Percentiles rank a stretch among this genome's conserved stretches.
Evolutionary conservation across 2,888 invertebrate genomes (phyloP).

Genomic region (Hyles lineata): DNA sequence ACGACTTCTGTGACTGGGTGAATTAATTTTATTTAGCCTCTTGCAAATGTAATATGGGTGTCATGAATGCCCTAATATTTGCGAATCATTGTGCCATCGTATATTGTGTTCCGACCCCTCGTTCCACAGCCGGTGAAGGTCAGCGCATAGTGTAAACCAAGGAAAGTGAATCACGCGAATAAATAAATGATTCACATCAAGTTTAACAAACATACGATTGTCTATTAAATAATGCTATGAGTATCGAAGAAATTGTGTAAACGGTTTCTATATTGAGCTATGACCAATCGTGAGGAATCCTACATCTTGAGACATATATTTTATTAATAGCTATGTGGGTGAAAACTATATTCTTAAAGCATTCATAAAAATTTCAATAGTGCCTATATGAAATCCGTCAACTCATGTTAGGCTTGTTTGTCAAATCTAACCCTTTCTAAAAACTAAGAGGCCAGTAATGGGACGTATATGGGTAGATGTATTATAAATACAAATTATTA

Average conservation of each 20-base stretch:
- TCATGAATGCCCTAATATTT: background rate
- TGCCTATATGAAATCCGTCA: background rate
- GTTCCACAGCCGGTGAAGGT: background rate
- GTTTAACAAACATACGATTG: constrained; percentile 22
- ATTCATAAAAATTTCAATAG: no score
- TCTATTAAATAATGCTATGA: constrained; percentile 14
- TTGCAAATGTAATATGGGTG: background rate
- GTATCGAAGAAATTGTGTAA: background rate
- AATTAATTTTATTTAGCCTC: no score
- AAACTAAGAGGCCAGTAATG: no score
- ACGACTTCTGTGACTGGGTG: no score
- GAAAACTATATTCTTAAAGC: no score
- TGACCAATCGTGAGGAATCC: background rate
- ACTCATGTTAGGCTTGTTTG: background rate
- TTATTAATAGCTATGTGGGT: background rate
- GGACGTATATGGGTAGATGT: no score
- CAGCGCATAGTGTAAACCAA: background rate
- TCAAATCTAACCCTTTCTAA: no score
- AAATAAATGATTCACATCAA: constrained; percentile 9
- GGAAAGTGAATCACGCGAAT: constrained; percentile 8
- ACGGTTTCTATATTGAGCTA: background rate
- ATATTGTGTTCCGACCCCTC: background rate
- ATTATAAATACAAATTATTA: no score
- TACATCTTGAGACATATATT: no score
- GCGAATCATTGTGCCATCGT: background rate